Evolutionary conservation across 2,113 vertebrate genomes (phyloP), one percentile per base, ranked within the genome.

Genomic region (Pseudolaguvia tuberculata): DNA sequence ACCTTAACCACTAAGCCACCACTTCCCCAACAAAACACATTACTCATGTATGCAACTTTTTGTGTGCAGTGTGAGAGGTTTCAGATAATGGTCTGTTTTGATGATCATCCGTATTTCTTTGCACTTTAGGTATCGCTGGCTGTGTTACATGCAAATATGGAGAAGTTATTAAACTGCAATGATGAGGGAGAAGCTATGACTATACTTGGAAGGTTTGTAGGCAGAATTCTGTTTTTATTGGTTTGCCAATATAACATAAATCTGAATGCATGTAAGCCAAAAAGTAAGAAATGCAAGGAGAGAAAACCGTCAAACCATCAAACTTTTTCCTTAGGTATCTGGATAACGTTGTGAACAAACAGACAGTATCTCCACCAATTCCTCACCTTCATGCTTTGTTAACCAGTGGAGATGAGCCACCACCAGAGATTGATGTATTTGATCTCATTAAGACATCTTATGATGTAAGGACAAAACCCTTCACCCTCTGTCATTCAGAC

Each of bases 161-260:
- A 96, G 1, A 89, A 92, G 45, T 85, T 99, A 63, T 86, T 98
- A 66, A 87, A 86, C 85, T 97, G 95, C 83, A 90, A 71, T 1
- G 97, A 99, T 0, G 97, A 98, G 81, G 97, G 97, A 61, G 97
- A 99, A 84, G 97, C 97, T 85, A 99, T 99, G 96, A 98, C 97
- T 74, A 87, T 96, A 81, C 90, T 98, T 83, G 96, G 96, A 85
- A 92, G 97, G 96, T 98, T 84, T 86, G 83, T 61, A 62, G 18
- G 17, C 31, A 39, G 35, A 62, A 62, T 42, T 62, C 10, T 8
- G 5, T 65, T 65, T 12, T 27, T 10, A 25, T 15, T 48, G n/a
- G 1, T n/a, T n/a, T n/a, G 12, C 45, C 15, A 27, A 23, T 20
- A 5, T 29, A 18, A 12, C 23, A 20, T 29, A 20, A 66, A 29